phyloP scores from a whole-genome alignment of 2,113 vertebrate species.

The Syngnathus scovelli region DNA sequence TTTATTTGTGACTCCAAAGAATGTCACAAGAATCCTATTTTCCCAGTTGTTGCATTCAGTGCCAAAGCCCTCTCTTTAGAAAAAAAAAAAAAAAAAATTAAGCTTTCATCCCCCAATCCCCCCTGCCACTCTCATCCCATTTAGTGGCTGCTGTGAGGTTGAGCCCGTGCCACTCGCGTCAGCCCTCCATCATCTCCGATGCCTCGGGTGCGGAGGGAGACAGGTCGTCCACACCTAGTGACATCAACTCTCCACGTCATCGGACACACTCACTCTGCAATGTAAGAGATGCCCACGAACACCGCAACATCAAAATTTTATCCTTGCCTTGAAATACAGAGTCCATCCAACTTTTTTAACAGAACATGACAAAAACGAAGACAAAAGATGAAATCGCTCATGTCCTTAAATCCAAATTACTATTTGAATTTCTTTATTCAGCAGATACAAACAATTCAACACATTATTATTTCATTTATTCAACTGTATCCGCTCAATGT shows the following conservation, averaged over 20 bases:
- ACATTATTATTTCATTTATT: no score
- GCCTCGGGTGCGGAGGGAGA: conserved; percentile 88
- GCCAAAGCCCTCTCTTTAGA: conserved; percentile 16
- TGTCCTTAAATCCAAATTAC: no score
- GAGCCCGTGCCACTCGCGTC: conserved; percentile 94
- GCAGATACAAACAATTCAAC: no score
- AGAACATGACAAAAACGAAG: no score
- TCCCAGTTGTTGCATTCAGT: conserved; percentile 12
- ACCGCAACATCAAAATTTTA: neutral
- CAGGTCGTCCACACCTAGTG: conserved; percentile 92
- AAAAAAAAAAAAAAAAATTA: conserved; percentile 17
- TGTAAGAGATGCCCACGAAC: conserved; percentile 77
- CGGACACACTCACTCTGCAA: conserved; percentile 99
- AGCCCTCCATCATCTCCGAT: conserved; percentile 91
- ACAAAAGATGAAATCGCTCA: no score
- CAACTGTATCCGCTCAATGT: no score
- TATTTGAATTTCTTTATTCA: no score
- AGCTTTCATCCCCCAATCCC: conserved; percentile 24
- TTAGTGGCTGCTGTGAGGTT: conserved; percentile 83
- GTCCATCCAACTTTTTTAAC: no score
- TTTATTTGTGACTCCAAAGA: conserved; percentile 15
- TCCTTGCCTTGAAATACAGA: no score
- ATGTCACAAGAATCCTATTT: conserved; percentile 9
- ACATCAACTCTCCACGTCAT: conserved; percentile 97
- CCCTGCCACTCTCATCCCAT: conserved; percentile 38